These are phyloP conservation scores for Scaptomyza montana DNA, from an alignment of 1,140 invertebrate genomes.

Conservation along the genomic window DNA sequence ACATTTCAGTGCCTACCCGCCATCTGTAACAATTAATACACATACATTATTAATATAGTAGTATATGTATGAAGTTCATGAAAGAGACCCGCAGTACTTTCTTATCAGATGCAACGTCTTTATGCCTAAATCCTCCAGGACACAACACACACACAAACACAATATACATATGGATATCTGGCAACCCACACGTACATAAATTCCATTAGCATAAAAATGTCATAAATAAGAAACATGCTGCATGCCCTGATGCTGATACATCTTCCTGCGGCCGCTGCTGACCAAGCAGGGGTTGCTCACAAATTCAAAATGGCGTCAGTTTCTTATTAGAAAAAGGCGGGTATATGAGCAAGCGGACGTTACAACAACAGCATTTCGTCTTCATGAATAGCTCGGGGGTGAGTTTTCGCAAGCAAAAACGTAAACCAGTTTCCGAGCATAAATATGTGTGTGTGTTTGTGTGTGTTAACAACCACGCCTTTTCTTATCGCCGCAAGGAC, in stretches of 20 bases:
- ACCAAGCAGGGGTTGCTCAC: conserved; percentile 58
- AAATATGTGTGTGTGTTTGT: conserved; percentile 3
- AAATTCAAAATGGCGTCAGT: conserved; percentile 77
- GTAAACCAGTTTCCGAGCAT: conserved; percentile 53
- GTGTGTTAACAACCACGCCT: conserved; percentile 64
- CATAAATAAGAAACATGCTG: conserved; percentile 79
- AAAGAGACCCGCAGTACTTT: conserved; percentile 52
- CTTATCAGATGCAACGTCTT: conserved; percentile 64
- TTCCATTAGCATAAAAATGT: conserved; percentile 82
- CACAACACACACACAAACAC: conserved; percentile 1
- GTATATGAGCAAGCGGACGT: conserved; percentile 16
- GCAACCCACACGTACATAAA: conserved; percentile 31
- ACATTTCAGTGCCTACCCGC: conserved; percentile 1
- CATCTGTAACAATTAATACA: conserved; percentile 16
- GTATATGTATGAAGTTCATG: neutral
- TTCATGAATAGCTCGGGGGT: conserved; percentile 52
- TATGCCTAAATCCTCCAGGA: conserved; percentile 54
- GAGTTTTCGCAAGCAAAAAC: conserved; percentile 58
- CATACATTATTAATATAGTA: neutral
- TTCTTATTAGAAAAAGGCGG: conserved; percentile 78
- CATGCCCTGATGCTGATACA: conserved; percentile 45
- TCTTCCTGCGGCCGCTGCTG: conserved; percentile 1
- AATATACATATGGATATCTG: neutral
- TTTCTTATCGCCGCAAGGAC: conserved; percentile 35
- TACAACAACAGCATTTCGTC: conserved; percentile 38